A percentile compares a stretch with the other conserved stretches of the same genome.
Evolutionary conservation across 1,140 invertebrate genomes (phyloP).

Genomic region (Drosophila subobscura): DNA sequence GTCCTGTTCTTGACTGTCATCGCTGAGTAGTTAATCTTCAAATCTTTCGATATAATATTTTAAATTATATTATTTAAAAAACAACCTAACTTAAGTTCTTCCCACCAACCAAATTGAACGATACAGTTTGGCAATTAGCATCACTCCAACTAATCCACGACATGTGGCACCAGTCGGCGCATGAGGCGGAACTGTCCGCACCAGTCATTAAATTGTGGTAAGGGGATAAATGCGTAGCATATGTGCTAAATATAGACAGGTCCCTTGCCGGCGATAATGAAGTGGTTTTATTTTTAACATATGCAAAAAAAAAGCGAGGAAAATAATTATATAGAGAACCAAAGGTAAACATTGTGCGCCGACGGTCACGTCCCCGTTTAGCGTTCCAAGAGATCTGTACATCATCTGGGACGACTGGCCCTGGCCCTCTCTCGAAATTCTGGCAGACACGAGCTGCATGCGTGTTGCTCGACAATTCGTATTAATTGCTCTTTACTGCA

Average conservation of each 20-base stretch:
- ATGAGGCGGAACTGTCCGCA: conserved; percentile 28
- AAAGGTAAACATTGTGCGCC: conserved; percentile 12
- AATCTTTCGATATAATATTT: not conserved
- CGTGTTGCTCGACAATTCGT: conserved; percentile 38
- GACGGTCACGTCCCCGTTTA: conserved; percentile 37
- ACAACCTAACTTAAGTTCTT: conserved; percentile 5
- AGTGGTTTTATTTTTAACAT: conserved; percentile 27
- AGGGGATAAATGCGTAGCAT: conserved; percentile 5
- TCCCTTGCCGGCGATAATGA: conserved; percentile 10
- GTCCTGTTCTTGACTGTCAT: no score
- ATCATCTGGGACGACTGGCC: conserved; percentile 28
- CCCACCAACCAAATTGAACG: conserved; percentile 8
- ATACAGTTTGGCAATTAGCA: conserved; percentile 20
- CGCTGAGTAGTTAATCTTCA: no score
- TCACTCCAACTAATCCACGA: conserved; percentile 3
- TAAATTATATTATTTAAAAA: conserved; percentile 11
- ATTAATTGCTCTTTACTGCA: conserved; percentile 58
- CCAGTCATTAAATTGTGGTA: conserved; percentile 10
- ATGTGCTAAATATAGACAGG: conserved; percentile 30
- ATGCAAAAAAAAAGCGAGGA: conserved; percentile 17
- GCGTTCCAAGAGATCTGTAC: conserved; percentile 8
- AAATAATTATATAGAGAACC: not conserved
- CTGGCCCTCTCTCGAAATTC: conserved; percentile 13
- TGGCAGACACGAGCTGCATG: conserved; percentile 55
- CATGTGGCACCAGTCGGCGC: conserved; percentile 28